Evolutionary conservation across 2,797 vertebrate genomes (phyloP), one percentile per base, ranked within the genome.

Genomic region (Masticophis lateralis): DNA sequence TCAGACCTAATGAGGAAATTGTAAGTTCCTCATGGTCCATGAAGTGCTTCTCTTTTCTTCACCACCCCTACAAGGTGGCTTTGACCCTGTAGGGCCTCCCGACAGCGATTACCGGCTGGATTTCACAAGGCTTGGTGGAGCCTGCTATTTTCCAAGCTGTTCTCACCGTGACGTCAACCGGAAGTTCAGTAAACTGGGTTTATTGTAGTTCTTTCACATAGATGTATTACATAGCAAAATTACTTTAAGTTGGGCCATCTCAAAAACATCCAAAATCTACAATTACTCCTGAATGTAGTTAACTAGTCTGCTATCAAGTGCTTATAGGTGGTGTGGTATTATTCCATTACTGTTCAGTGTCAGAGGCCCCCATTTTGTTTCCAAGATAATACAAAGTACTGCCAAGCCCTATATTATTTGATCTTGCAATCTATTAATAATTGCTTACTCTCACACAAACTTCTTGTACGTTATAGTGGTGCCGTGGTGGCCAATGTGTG

Each of bases 401-500:
- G n/a, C n/a, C 11, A 87, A 9, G 27, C 27, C 14, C 51, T 59
- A 59, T 88, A 43, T 89, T 43, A 13, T 47, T 89, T 60, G 87
- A 43, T 43, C 22, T 25, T 1, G 3, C 2, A 25, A 6, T 61
- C 37, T 18, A 59, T 47, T 60, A 60, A 43, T 43, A 89, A 37
- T 59, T 25, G 20, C 22, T 59, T 88, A 25, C 2, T 60, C 32
- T 59, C 32, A 47, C 43, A 43, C 12, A 59, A 88, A 63, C 5
- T 37, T 22, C 10, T 91, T 93, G 10, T 63, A 63, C n/a, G 27
- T 95, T 90, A 6, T 93, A 99, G 99, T 99, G 99, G 99, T 99
- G 99, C 95, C 98, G 98, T 2, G 97, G 98, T 94, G 99, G 99
- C 32, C 98, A 99, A 95, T 99, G 99, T 97, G 98, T 99, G 93